Base-by-base conservation (phyloP, 2,888 invertebrate species). In the Apotomis betuletana region DNA sequence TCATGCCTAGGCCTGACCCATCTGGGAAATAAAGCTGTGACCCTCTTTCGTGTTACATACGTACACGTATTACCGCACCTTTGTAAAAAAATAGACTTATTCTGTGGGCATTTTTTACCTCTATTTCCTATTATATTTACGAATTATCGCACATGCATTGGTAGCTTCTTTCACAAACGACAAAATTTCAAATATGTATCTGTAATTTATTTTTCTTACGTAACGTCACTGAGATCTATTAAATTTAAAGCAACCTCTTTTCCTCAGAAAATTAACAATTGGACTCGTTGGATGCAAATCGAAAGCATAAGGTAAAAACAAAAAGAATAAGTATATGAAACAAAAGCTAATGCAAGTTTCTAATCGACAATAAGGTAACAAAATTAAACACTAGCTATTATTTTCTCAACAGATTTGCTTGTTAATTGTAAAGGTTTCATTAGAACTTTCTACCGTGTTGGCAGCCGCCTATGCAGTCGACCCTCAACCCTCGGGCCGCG, bases 21-120 rank as follows among this genome's bases (percentile, higher is more conserved):
- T 67, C 57, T 71, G 71, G 71, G 71, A 71, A 71, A 71, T 71
- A 71, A 67, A 71, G 67, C 41, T 55, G 70, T 51, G 65, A 70
- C 70, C 65, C 46, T 70, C 55, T 60, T 55, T 55, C 54, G 54
- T 70, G 13, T 38, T 55, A 13, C 15, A 36, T 57, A 51, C 49
- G 49, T 27, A 52, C 55, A 46, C 10, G 13, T 57, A 44, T 57
- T 49, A 59, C 46, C 44, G 44, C 8, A 27, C 41, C n/a, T 57
- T 27, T 9, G 44, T 65, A 27, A 55, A 54, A 27, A 27, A 27
- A 27, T 27, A 27, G 27, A 27, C 27, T 27, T 27, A 15, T 15
- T 15, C 15, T 0, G 15, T 15, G 15, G 15, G 15, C 0, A 0
- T 15, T 15, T 15, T 15, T 15, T 15, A 27, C 27, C 27, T 27